These are phyloP conservation scores for Sipha maydis DNA, from an alignment of 2,888 invertebrate species.

Conservation along the genomic window DNA sequence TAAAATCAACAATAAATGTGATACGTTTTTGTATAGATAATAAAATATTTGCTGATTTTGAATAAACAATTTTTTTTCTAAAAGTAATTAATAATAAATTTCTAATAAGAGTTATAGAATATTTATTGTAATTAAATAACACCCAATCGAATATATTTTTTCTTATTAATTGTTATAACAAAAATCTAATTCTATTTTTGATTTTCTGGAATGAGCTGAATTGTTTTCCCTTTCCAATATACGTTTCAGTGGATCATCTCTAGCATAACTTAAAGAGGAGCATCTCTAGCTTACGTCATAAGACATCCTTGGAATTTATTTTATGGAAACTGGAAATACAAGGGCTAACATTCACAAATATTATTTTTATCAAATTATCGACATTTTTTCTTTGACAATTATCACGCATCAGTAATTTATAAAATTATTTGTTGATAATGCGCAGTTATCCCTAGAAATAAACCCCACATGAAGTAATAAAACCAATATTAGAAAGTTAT, in stretches of 20 bases:
- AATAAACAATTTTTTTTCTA: no score
- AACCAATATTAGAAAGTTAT: neutral
- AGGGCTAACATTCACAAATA: neutral
- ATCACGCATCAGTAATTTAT: neutral
- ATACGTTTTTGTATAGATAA: no score
- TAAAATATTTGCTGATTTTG: no score
- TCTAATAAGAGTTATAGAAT: no score
- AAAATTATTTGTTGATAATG: neutral
- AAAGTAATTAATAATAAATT: no score
- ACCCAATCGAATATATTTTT: neutral
- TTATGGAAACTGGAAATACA: neutral
- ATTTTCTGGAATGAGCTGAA: conserved; percentile 7
- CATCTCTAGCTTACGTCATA: no score
- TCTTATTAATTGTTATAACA: conserved; percentile 2
- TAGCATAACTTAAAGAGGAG: neutral
- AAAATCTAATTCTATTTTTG: conserved; percentile 12
- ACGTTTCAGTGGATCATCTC: neutral
- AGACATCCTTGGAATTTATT: neutral
- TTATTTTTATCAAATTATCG: neutral
- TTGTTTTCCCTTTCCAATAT: neutral
- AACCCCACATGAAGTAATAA: neutral
- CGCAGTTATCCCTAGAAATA: neutral
- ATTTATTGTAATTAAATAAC: neutral
- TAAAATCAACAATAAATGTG: no score
- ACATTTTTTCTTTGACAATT: neutral